Conservation (phyloP, 2,797 vertebrate genomes). For the Betta splendens region DNA sequence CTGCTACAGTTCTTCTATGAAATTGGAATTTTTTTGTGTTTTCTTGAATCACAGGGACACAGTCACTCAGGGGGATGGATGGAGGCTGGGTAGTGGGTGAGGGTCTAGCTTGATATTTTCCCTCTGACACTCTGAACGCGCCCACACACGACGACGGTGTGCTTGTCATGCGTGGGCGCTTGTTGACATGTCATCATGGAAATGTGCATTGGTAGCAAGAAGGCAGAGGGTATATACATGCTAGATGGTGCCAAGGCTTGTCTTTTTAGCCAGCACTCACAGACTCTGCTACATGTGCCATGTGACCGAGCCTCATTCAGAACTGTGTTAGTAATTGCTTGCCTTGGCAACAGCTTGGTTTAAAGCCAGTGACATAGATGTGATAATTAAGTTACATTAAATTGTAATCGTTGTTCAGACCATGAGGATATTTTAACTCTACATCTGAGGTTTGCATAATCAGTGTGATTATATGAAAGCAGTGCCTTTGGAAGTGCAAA, state of each 20-base stretch:
- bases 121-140: constrained; percentile 40
- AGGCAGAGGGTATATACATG: constrained; percentile 36
- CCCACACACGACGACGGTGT: constrained; percentile 45
- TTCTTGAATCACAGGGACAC: constrained; percentile 27
- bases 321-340: constrained; percentile 12
- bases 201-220: constrained; percentile 24
- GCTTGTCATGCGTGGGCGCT: constrained; percentile 53
- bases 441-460: constrained; percentile 8
- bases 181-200: constrained; percentile 53
- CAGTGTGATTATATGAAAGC: neutral
- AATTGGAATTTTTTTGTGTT: constrained; percentile 26
- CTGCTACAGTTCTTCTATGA: constrained; percentile 6
- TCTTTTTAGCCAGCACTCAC: constrained; percentile 28
- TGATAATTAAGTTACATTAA: neutral
- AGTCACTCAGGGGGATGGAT: constrained; percentile 38
- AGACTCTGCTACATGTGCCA: constrained; percentile 23
- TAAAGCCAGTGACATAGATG: constrained; percentile 8
- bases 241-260: constrained; percentile 25
- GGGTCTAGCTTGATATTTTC: constrained; percentile 41
- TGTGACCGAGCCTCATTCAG: constrained; percentile 21
- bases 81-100: constrained; percentile 9
- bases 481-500: neutral
- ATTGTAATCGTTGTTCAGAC: constrained; percentile 24
- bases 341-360: constrained; percentile 20
- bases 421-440: constrained; percentile 2